Evolutionary conservation across 2,888 invertebrate genomes (phyloP), one percentile per base, ranked within the genome.

Genomic region (Trissonchulus sp.): DNA sequence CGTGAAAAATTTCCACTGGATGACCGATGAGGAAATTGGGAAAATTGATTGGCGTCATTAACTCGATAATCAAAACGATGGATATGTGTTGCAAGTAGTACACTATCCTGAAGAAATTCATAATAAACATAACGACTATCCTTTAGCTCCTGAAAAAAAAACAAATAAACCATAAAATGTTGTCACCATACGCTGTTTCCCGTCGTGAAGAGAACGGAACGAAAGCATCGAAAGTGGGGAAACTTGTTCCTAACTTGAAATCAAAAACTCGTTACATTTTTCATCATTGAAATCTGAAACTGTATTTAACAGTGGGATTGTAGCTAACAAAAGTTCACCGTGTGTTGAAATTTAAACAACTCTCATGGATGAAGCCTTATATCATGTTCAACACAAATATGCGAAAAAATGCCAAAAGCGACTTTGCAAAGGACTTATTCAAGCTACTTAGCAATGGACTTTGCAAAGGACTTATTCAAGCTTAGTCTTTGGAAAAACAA

Each of bases 381-480:
- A 73, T 78, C 33, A 65, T 72, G 23, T 75, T 38, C 18, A 75
- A 77, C 34, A 77, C 75, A 1, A 28, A 33, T 28, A 35, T 48
- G 38, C 1, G 75, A 75, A 31, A 18, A 73, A 28, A 35, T n/a
- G n/a, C n/a, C n/a, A n/a, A n/a, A n/a, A n/a, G n/a, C 36, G 31
- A 28, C 8, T 35, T 68, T 34, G 76, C 77, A 1, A n/a, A n/a
- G n/a, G n/a, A n/a, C n/a, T n/a, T n/a, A n/a, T n/a, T n/a, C n/a
- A n/a, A n/a, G n/a, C n/a, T n/a, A n/a, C n/a, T n/a, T n/a, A n/a
- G 74, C 38, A 18, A 73, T 28, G 34, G 65, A 62, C 3, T 75
- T 78, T 36, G 31, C 62, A 30, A 77, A 74, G 38, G 68, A 75
- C 1, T 75, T 78, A 33, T 75, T 30, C 34, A 78, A 78, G 35